phyloP scores from a whole-genome alignment of 2,113 vertebrate genomes.

The Bubo bubo region DNA sequence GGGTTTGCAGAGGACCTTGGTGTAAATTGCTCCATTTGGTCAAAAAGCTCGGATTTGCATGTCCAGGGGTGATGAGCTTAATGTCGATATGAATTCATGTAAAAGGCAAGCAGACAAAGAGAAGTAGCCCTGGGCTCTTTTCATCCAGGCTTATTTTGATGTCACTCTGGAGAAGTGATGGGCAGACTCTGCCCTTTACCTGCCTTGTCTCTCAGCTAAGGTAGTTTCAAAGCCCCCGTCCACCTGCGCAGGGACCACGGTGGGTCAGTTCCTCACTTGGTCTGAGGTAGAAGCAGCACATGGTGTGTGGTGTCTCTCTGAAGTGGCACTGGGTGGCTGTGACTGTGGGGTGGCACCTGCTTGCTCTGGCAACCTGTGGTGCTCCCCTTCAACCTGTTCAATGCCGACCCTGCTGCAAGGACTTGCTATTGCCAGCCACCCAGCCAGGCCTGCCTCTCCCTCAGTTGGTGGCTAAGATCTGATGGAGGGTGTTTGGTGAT shows the following conservation, averaged over 20 bases:
- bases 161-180: background rate
- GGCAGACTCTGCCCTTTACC: background rate
- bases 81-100: background rate
- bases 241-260: accelerated
- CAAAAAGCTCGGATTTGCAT: background rate
- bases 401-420: accelerated
- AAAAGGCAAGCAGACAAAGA: background rate
- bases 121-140: background rate
- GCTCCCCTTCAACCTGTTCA: background rate
- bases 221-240: background rate
- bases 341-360: background rate
- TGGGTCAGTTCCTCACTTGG: background rate
- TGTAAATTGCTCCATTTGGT: background rate
- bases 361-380: background rate
- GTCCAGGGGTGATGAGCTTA: background rate
- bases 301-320: accelerated
- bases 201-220: background rate
- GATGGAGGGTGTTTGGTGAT: background rate
- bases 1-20: background rate
- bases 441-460: accelerated
- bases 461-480: background rate
- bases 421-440: background rate
- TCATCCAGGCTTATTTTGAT: background rate
- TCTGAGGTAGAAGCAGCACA: background rate
- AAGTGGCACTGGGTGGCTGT: background rate